Base-by-base conservation (phyloP, 1,140 invertebrate species). In the Ericerus pela region DNA sequence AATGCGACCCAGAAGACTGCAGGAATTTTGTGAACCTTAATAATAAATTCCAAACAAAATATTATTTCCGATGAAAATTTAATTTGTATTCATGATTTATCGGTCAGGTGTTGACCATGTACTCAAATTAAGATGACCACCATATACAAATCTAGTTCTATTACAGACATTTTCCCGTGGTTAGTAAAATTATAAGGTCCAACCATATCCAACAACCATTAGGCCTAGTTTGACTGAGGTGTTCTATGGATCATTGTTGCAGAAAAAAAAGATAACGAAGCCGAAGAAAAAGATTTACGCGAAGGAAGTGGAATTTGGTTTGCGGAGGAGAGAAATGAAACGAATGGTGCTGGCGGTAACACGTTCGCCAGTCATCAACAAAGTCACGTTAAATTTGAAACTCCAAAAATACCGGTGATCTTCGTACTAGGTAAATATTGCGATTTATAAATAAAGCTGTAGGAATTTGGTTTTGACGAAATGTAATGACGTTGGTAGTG, bases 331-430 rank as follows among this genome's bases (percentile, higher is more conserved):
- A 47, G 20, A 47, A 47, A 47, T 47, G 20, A 47, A 47, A 16
- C 52, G 12, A 30, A 47, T 16, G 28, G 83, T 79, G 36, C 79
- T 79, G 2, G 76, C 79, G 1, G 73, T 74, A 37, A 78, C 76
- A 30, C 73, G 57, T 79, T 84, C 63, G 79, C 78, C 33, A 80
- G 82, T 75, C 82, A 82, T 66, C 86, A 85, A 68, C 74, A 76
- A 55, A 80, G 80, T 59, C 77, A 81, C 58, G 79, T 88, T 68
- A 84, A 85, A 71, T 88, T 88, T 67, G 82, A 87, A 70, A 73
- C 81, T 53, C 85, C 85, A 20, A 81, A 77, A 64, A 83, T 88
- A 61, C 85, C 86, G 43, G 85, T 88, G 64, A 85, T 90, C 74
- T 90, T 90, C 70, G 79, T 90, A 58, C 77, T 90, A 62, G 85